Evolutionary conservation across 2,113 vertebrate species (phyloP), one percentile per base, ranked within the genome.

Genomic region (Xiphophorus maculatus): DNA sequence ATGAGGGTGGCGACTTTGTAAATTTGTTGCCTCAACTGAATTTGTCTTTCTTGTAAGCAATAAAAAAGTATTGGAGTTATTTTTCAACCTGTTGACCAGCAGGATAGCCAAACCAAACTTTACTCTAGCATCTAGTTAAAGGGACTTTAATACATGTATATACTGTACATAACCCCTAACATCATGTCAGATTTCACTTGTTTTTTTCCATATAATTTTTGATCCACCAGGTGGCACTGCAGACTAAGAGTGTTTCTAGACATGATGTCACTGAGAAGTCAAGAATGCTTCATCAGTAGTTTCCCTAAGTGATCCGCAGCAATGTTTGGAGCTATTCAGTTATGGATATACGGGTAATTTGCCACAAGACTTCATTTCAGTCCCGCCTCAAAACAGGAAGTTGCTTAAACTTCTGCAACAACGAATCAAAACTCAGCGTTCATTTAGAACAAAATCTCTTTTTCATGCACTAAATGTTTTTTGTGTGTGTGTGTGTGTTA

Each of bases 221-320:
- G 3, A 3, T 66, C 75, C 87, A 81, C 72, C 37, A 84, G 85
- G 79, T 79, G 85, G 83, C 77, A 68, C 0, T 44, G 22, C 40
- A 70, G 37, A 32, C 69, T 66, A 79, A 48, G 13, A 5, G 8
- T 58, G 44, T 48, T 19, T 48, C 5, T 48, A 5, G 17, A n/a
- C 51, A 58, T 11, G 2, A 58, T n/a, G 51, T 10, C 25, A 11
- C 51, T 58, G 51, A 58, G 9, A 58, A 17, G 5, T 11, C 8
- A 25, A 25, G 25, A 58, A 11, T n/a, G 25, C 10, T 54, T 25
- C 8, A 54, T 25, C 51, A 7, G 17, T 58, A 5, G 6, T 54
- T 54, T 54, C 44, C 19, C 44, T 17, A 4, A 44, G 14, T 44
- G 42, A 15, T 2, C 14, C 25, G 6, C 22, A 25, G 8, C 22